Evolutionary conservation across 2,113 vertebrate species (phyloP).

Genomic region (Microtus montanus): DNA sequence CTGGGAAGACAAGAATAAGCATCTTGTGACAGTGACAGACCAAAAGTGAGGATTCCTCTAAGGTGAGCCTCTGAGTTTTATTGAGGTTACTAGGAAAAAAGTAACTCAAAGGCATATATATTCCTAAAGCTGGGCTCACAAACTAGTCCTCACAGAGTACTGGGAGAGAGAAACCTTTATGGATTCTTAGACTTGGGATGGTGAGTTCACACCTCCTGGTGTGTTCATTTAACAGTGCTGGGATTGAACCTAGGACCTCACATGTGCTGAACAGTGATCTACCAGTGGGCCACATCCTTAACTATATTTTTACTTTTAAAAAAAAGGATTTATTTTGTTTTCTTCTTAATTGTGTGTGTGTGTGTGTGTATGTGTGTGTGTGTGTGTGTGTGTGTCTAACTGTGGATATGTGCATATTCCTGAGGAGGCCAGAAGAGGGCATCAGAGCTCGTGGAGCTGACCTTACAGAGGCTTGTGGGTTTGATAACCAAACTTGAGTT

Average conservation of each 20-base stretch:
- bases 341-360: not conserved
- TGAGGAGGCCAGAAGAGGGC: not conserved
- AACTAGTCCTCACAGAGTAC: not conserved
- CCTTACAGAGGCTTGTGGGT: not conserved
- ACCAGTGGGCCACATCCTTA: not conserved
- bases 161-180: not conserved
- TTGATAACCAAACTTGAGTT: not conserved
- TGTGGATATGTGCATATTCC: not conserved
- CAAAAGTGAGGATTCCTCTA: not conserved
- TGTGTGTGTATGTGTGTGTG: too few species aligned
- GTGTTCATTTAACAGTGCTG: not conserved
- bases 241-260: not conserved
- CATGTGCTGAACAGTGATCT: not conserved
- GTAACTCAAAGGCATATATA: not conserved
- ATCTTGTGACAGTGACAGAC: not conserved
- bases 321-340: not conserved
- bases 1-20: not conserved
- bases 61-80: not conserved
- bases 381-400: not conserved
- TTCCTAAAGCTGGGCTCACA: not conserved
- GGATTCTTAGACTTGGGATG: not conserved
- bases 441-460: not conserved
- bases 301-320: not conserved
- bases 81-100: not conserved
- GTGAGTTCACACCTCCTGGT: not conserved